Conservation (phyloP, 2,797 vertebrate genomes). For the Sebastes aleutianus region DNA sequence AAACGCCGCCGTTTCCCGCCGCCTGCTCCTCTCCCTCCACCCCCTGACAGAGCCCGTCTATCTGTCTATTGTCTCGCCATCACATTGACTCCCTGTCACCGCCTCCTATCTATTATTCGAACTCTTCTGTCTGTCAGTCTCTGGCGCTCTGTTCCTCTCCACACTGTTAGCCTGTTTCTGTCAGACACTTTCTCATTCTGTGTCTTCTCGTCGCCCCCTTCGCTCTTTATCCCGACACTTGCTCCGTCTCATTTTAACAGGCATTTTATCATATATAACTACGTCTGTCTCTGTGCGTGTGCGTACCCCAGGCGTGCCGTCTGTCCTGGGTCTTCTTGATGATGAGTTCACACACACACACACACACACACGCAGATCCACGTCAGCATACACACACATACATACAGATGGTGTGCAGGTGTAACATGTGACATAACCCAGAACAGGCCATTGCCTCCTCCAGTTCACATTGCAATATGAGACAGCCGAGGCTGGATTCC, state of each 20-base stretch:
- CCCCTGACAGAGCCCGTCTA: constrained; percentile 24
- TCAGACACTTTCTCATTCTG: constrained; percentile 49
- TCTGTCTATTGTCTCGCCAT: constrained; percentile 59
- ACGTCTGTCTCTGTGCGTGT: constrained; percentile 18
- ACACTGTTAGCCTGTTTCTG: constrained; percentile 62
- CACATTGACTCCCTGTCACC: constrained; percentile 65
- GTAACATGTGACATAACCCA: constrained; percentile 51
- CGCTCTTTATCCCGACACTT: constrained; percentile 39
- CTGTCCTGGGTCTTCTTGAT: constrained; percentile 23
- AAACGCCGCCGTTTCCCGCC: not conserved
- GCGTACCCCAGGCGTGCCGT: not conserved
- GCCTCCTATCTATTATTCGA: constrained; percentile 60
- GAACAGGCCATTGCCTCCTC: constrained; percentile 30
- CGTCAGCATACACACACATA: not conserved
- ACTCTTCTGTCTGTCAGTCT: constrained; percentile 57
- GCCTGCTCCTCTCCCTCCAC: not conserved
- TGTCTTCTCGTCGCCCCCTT: constrained; percentile 21
- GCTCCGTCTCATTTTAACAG: constrained; percentile 42
- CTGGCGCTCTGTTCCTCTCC: constrained; percentile 24
- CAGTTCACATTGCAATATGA: constrained; percentile 1
- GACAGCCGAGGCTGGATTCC: constrained; percentile 22
- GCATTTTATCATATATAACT: constrained; percentile 43
- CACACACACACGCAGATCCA: constrained; percentile 1
- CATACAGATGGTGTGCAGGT: constrained; percentile 64
- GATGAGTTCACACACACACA: not conserved